Base-by-base conservation (phyloP, 2,888 invertebrate genomes). In the Elegia similella region DNA sequence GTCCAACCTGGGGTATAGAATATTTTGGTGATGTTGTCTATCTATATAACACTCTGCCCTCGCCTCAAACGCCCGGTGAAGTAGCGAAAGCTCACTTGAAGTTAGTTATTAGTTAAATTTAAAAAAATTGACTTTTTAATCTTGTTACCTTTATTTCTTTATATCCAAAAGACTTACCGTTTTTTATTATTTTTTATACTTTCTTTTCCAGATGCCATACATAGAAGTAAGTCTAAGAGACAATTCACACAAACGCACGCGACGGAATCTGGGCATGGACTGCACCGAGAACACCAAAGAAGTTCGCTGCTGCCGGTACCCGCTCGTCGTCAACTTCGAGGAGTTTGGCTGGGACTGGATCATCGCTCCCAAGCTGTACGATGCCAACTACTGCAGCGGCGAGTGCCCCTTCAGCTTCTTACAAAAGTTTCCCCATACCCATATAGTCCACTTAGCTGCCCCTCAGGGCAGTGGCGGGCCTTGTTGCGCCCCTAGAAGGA, bases 311-410 rank as follows among this genome's bases (percentile, higher is more conserved):
- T 99, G 99, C 79, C 95, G 98, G 5, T 98, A 98, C 85, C 98
- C 98, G 0, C 92, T 99, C 46, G 95, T 95, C 12, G 97, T 99
- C 13, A 97, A 98, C 91, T 99, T 99, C 82, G 96, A 96, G 69
- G 95, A 95, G 76, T 98, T 99, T 78, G 98, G 98, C 29, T 99
- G 98, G 98, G 97, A 98, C 79, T 99, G 98, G 95, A 97, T 99
- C 73, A 97, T 99, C 59, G 98, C 98, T 0, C 99, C 99, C 0
- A 97, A 97, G 74, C 93, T 95, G 61, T 99, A 98, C 91, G 96
- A 97, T 75, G 98, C 99, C 7, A 97, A 98, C 88, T 98, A 98
- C 90, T 99, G 99, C 90, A 95, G 97, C 56, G 98, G 99, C 7
- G 97, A 98, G 73, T 99, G 99, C 83, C 96, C 96, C 0, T 95